Base-by-base conservation (phyloP, 35 echinoderm and acorn worm species). In the Ophioderma brevispina region DNA sequence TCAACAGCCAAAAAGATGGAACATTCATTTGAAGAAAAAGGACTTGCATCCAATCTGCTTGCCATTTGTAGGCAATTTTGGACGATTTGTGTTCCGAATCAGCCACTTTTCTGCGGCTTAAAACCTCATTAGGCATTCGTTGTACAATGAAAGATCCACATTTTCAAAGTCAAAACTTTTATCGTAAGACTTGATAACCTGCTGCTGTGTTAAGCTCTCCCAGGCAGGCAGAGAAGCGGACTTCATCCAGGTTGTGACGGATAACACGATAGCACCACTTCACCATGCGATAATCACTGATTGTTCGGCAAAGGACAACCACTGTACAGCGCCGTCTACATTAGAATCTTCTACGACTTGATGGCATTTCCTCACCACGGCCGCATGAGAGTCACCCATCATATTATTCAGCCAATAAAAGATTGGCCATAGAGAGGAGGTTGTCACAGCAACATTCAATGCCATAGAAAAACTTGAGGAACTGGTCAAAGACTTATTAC, bases 221-320 rank as follows among this genome's bases (percentile, higher is more conserved):
- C 59, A 70, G 2, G 10, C 59, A 15, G 59, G 59, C n/a, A 70
- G 59, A 15, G 59, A 70, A 3, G 59, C 10, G 2, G 59, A n/a
- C 59, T 70, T 70, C 59, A 25, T 70, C 59, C 4, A 70, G 23
- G n/a, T 70, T 70, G n/a, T 70, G 59, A 70, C 59, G 59, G 28
- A 70, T 70, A 15, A 70, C 59, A 25, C n/a, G 59, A 70, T 70
- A 70, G 59, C 59, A 70, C 59, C 59, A 70, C n/a, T 70, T 70
- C 2, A 70, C n/a, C 59, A 70, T 70, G 28, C n/a, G 59, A 2
- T 70, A 8, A 70, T 70, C 10, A 70, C n/a, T 70, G 59, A 70
- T 70, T 70, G 59, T 30, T 70, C 59, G 2, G 59, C 59, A 70
- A 70, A 70, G 4, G 59, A 15, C n/a, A 70, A 70, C 59, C 59